Base-by-base conservation (phyloP, 2,797 vertebrate genomes). In the Thamnophis elegans region DNA sequence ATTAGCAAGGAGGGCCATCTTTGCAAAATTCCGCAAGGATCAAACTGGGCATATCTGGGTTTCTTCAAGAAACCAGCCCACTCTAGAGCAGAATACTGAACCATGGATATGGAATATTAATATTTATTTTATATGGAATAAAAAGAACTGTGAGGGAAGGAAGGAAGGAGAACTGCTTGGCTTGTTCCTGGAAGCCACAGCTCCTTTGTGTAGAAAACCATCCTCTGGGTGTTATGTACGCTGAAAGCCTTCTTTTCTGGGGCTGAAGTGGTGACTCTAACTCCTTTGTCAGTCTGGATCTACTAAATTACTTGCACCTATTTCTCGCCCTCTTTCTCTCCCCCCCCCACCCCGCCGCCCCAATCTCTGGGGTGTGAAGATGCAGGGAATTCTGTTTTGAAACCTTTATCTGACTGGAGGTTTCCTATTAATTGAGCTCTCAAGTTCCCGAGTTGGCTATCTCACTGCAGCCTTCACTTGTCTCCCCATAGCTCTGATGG, bases 401-500 rank as follows among this genome's bases (percentile, higher is more conserved):
- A 90, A 97, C 97, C 96, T 96, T 97, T 96, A 97, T 97, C 97
- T 97, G 97, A 90, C 95, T 96, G 98, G 97, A 96, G 97, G 95
- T 94, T 97, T 94, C 91, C 96, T 92, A 97, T 97, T 99, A 99
- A 99, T 99, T 98, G 98, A 98, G 99, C 98, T 98, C 97, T 97
- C 96, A 93, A 53, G 98, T 96, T 98, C 97, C 93, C 96, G 91
- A 95, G 97, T 97, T 96, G 98, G 98, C 98, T 97, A 97, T 98
- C 98, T 97, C 98, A 96, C 98, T 98, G 96, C 95, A 95, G 97
- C 97, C 97, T 97, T 98, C 98, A 97, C 98, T 98, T 96, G 97
- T 97, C 98, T 98, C 95, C 90, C 98, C 97, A 97, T 97, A 97
- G 98, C 98, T 97, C 97, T 98, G 98, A 98, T 98, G 98, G 98